Evolutionary conservation across 1,140 invertebrate species (phyloP).

Genomic region (Drosophila seguyi): DNA sequence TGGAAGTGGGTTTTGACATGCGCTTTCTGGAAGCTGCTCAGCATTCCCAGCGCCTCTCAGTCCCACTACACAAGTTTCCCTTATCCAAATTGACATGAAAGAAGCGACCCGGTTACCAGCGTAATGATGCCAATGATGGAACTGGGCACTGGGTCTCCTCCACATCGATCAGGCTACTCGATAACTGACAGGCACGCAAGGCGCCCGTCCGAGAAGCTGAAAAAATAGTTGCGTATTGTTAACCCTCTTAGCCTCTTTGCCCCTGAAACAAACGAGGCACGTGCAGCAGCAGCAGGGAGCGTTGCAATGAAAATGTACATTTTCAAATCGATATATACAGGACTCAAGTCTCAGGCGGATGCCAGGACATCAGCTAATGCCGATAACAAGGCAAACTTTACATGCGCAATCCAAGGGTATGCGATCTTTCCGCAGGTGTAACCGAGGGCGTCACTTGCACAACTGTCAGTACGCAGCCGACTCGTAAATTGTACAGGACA

Average conservation of each 20-base stretch:
- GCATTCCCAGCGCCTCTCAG: conserved; percentile 25
- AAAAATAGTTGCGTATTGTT: conserved; percentile 28
- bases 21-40: conserved; percentile 68
- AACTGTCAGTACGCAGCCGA: conserved; percentile 54
- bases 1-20: conserved; percentile 3
- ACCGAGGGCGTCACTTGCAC: conserved; percentile 73
- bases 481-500: conserved; percentile 77
- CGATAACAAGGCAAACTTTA: conserved; percentile 65
- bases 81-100: conserved; percentile 80
- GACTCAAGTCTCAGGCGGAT: conserved; percentile 35
- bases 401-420: conserved; percentile 49
- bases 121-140: conserved; percentile 21
- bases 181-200: conserved; percentile 81
- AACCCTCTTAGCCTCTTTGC: conserved; percentile 27
- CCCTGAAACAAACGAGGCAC: conserved; percentile 32
- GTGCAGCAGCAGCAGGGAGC: conserved; percentile 37
- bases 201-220: conserved; percentile 39
- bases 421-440: conserved; percentile 68
- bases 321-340: conserved; percentile 75
- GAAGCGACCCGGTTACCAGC: conserved; percentile 58
- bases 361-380: conserved; percentile 58
- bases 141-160: conserved; percentile 36
- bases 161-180: conserved; percentile 54
- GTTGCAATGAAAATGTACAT: conserved; percentile 71
- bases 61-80: conserved; percentile 40